These are phyloP conservation scores for Drosophila mulleri DNA, from an alignment of 2,888 invertebrate genomes.

Conservation along the genomic window DNA sequence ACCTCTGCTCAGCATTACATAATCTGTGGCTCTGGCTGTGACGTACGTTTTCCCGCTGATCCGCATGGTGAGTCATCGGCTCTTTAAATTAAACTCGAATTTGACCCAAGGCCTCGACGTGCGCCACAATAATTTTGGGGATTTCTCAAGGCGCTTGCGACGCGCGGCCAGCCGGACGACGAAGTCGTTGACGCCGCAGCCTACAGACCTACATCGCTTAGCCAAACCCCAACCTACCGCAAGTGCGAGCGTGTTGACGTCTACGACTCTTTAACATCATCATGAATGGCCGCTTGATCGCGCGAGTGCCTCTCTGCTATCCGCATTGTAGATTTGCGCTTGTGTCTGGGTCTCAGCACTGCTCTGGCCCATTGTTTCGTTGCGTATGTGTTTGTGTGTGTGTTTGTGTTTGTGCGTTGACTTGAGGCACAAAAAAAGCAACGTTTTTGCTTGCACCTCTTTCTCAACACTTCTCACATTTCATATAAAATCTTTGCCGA, in stretches of 20 bases:
- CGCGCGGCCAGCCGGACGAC: slow-evolving; percentile 61
- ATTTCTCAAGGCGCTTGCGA: slow-evolving; percentile 76
- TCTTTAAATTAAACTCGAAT: slow-evolving; percentile 78
- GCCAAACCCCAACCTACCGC: slow-evolving; percentile 75
- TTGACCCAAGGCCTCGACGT: slow-evolving; percentile 77
- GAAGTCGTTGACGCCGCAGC: slow-evolving; percentile 75
- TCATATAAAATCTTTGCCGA: slow-evolving; percentile 82
- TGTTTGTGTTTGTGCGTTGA: slow-evolving; percentile 51
- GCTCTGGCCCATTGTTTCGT: slow-evolving; percentile 50
- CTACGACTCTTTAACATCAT: slow-evolving; percentile 41
- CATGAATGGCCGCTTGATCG: slow-evolving; percentile 41
- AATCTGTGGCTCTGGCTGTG: slow-evolving; percentile 59
- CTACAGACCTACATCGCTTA: slow-evolving; percentile 57
- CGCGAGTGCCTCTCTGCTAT: slow-evolving; percentile 54
- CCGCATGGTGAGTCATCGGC: slow-evolving; percentile 59
- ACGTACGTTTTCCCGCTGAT: slow-evolving; percentile 73
- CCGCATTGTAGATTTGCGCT: slow-evolving; percentile 47
- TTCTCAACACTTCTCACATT: slow-evolving; percentile 69
- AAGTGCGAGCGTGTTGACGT: slow-evolving; percentile 65
- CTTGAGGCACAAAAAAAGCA: slow-evolving; percentile 38
- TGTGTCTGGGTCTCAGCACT: slow-evolving; percentile 28
- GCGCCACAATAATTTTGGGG: slow-evolving; percentile 76
- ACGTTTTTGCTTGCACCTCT: slow-evolving; percentile 53
- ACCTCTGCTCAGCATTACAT: slow-evolving; percentile 69
- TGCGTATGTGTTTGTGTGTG: slow-evolving; percentile 22